Base-by-base conservation (phyloP, 92 coral and sea anemone species). In the Paramuricea clavata region DNA sequence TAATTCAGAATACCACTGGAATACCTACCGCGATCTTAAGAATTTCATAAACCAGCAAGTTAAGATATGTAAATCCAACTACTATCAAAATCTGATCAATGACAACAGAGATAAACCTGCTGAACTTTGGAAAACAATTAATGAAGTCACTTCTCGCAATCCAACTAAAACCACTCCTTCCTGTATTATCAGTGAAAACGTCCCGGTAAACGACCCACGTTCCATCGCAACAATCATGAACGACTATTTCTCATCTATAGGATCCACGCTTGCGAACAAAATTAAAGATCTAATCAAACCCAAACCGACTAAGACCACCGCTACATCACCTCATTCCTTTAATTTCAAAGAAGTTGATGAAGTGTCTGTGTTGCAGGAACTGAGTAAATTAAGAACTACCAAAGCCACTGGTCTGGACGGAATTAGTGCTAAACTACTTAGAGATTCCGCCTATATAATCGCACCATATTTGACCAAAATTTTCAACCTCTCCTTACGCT, bases 101-200 rank as follows among this genome's bases (percentile, higher is more conserved):
- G 85, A 69, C 64, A 75, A 59, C 60, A 87, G 73, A 81, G 90
- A 78, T 49, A 82, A 90, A 25, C 56, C 76, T 16, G 19, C 19
- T 31, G 47, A 26, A 7, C 76, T 70, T 21, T 70, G 91, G 91
- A 91, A 91, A 91, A 85, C 91, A 67, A 39, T 87, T n/a, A 90
- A 87, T 60, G 54, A 87, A 88, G 57, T 91, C 41, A 90, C 89
- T 0, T 77, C 86, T 22, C 85, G 86, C 15, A 70, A 78, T 21
- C 23, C 26, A 54, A 2, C 89, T 15, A 72, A 49, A 32, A 32
- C 81, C 57, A 52, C 16, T 30, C 89, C 89, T 3, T 83, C 91
- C 28, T 52, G 74, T 83, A 83, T 89, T 26, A 81, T 68, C 42
- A 12, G 49, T 54, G 75, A 88, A 25, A 71, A 76, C 12, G 79